phyloP scores from a whole-genome alignment of 2,888 invertebrate genomes.

The Andrena fulva region DNA sequence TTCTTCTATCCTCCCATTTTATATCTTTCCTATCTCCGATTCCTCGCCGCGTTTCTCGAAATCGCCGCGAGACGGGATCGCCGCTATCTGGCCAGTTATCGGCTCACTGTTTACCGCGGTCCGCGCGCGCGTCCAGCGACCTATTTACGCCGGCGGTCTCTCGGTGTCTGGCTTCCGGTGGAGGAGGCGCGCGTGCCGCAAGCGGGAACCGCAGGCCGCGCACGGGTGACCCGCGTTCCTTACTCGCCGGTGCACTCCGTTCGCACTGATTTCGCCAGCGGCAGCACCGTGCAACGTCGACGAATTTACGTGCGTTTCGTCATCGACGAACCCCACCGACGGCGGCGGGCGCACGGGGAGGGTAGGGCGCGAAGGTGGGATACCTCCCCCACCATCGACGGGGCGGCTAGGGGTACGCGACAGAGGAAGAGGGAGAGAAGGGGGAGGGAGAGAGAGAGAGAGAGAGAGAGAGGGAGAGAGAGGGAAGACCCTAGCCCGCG shows the following conservation, averaged over 20 bases:
- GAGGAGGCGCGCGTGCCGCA: conserved; percentile 65
- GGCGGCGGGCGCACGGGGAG: conserved; percentile 28
- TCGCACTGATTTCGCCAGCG: conserved; percentile 71
- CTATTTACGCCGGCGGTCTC: conserved; percentile 64
- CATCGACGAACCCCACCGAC: conserved; percentile 66
- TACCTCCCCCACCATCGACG: conserved; percentile 56
- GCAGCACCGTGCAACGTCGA: conserved; percentile 67
- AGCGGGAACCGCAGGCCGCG: conserved; percentile 69
- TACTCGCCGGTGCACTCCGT: conserved; percentile 67
- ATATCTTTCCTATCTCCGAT: no score
- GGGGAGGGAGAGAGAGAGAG: no score
- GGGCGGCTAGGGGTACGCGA: conserved; percentile 22
- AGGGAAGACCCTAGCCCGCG: background rate
- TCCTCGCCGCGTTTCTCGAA: no score
- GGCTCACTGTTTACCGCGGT: conserved; percentile 19
- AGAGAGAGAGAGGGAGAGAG: background rate
- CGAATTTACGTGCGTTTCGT: conserved; percentile 70
- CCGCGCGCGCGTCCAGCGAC: conserved; percentile 52
- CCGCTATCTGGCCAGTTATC: no score
- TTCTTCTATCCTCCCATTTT: no score
- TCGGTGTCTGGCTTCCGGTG: conserved; percentile 47
- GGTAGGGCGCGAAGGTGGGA: conserved; percentile 40
- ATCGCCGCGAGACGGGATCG: no score
- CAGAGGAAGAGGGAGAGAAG: background rate
- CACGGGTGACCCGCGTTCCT: conserved; percentile 70